Evolutionary conservation across 2,113 vertebrate genomes (phyloP).

Genomic region (Petroica traversi): DNA sequence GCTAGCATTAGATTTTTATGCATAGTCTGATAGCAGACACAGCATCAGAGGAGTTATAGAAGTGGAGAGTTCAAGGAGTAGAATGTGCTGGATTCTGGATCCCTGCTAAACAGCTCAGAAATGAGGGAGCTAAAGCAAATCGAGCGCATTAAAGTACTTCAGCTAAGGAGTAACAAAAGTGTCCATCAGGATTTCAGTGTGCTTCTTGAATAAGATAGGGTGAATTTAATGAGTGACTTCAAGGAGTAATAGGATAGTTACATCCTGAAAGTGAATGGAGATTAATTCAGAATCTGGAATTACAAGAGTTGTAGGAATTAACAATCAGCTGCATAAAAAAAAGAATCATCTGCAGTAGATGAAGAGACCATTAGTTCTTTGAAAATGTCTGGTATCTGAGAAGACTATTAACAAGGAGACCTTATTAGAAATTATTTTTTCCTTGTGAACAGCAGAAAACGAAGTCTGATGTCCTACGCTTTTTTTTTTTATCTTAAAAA

Average conservation of each 20-base stretch:
- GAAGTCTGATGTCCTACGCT: neutral
- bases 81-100: neutral
- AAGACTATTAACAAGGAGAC: neutral
- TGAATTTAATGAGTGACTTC: constrained; percentile 37
- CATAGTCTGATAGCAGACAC: neutral
- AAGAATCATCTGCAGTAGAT: neutral
- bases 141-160: neutral
- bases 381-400: neutral
- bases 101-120: neutral
- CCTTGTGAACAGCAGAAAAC: neutral
- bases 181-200: neutral
- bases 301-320: constrained; percentile 34
- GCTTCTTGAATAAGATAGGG: neutral
- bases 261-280: neutral
- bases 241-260: neutral
- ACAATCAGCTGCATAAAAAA: constrained; percentile 14
- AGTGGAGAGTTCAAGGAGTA: neutral
- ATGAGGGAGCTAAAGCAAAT: neutral
- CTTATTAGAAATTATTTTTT: neutral
- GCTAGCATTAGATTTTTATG: neutral
- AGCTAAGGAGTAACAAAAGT: neutral
- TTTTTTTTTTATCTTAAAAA: neutral
- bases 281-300: constrained; percentile 46
- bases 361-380: constrained; percentile 26
- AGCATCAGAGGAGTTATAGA: neutral